Conservation (phyloP, 2,113 vertebrate genomes). For the Larimichthys polyactis region DNA sequence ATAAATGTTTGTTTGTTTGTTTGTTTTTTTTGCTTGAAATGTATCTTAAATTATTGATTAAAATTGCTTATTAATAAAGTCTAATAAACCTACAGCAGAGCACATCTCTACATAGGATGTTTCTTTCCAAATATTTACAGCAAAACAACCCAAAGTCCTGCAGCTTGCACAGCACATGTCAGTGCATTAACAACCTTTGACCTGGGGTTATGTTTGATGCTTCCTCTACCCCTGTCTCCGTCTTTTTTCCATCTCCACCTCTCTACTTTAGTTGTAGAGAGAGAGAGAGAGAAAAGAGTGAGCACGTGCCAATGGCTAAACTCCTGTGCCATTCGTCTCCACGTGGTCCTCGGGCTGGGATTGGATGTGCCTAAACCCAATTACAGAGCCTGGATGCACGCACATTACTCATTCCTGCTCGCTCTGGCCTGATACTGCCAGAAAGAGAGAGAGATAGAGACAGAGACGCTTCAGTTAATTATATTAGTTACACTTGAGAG, state of each 20-base stretch:
- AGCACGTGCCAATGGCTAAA: not conserved
- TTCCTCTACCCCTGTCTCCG: not conserved
- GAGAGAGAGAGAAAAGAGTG: not conserved
- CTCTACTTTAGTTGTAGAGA: not conserved
- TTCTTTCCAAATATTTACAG: not conserved
- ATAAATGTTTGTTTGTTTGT: not conserved
- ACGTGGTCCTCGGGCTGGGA: constrained; percentile 25
- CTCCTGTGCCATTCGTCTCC: constrained; percentile 29
- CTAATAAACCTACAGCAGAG: not conserved
- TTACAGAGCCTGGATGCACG: constrained; percentile 55
- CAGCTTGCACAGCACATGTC: not conserved
- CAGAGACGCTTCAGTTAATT: constrained; percentile 44
- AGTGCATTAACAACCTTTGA: constrained; percentile 28
- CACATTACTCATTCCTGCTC: constrained; percentile 63
- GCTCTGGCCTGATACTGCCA: constrained; percentile 20
- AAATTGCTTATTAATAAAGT: too few species aligned
- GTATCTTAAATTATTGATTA: too few species aligned
- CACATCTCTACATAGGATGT: not conserved
- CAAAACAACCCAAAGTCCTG: not conserved
- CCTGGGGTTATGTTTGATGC: not conserved
- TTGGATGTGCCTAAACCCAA: constrained; percentile 56
- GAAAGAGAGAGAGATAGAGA: constrained; percentile 2
- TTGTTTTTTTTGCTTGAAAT: not conserved
- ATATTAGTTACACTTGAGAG: constrained; percentile 48
- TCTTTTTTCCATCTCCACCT: not conserved